phyloP scores from a whole-genome alignment of 2,113 vertebrate genomes.

The Danionella cerebrum region DNA sequence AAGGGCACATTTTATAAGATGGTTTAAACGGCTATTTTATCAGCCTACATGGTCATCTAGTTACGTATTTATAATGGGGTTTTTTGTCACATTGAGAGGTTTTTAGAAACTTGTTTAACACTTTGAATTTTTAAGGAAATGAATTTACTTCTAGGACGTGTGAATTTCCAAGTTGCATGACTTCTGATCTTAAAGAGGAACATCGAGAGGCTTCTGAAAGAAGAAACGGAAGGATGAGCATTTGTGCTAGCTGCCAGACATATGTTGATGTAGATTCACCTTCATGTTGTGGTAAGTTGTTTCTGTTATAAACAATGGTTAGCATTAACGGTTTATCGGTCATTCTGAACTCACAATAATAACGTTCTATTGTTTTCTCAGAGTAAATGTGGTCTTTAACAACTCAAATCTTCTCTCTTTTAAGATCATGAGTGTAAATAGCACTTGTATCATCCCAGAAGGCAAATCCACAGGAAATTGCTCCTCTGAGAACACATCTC shows the following conservation, averaged over 20 bases:
- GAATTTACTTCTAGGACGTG: background rate
- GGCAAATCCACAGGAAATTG: accelerated
- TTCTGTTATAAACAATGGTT: background rate
- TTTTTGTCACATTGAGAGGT: background rate
- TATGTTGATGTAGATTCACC: background rate
- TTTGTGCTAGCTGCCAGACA: background rate
- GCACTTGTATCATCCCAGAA: accelerated
- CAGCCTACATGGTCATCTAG: too few relatives aligned
- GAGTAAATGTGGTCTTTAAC: background rate
- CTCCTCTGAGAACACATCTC: accelerated
- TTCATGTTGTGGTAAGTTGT: background rate
- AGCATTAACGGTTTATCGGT: background rate
- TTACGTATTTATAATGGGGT: too few relatives aligned
- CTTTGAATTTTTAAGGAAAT: background rate
- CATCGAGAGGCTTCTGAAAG: background rate
- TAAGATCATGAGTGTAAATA: background rate
- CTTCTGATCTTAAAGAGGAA: conserved; percentile 11
- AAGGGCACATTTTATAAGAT: too few relatives aligned
- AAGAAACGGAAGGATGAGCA: background rate
- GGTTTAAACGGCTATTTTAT: too few relatives aligned
- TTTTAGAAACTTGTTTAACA: background rate
- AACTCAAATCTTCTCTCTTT: background rate
- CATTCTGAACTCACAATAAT: background rate
- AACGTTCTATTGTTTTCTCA: background rate
- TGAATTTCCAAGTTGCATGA: conserved; percentile 9